These are phyloP conservation scores for Platorchestia sp. DNA, from an alignment of 1,140 invertebrate species.

Conservation along the genomic window DNA sequence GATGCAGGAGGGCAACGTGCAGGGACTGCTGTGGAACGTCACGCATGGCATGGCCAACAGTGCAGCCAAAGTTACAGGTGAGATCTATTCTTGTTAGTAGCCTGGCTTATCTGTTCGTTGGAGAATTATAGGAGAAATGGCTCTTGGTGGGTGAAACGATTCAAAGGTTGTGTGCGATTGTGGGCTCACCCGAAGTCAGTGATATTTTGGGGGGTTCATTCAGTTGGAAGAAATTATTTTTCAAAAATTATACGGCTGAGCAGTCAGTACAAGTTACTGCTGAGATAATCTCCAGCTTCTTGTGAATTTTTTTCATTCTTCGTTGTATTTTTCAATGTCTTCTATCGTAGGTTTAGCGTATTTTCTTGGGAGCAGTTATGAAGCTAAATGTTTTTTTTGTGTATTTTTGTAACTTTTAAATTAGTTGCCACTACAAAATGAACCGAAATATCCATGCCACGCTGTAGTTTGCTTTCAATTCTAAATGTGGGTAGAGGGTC, in stretches of 20 bases:
- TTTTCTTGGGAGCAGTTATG: no score
- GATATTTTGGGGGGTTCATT: neutral
- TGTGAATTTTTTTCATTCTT: no score
- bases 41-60: slow-evolving; percentile 97
- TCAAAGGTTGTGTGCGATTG: neutral
- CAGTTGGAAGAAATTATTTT: neutral
- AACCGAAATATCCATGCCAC: no score
- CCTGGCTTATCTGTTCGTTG: neutral
- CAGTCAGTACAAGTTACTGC: neutral
- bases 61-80: slow-evolving; percentile 89
- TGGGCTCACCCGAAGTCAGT: neutral
- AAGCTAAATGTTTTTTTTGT: no score
- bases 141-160: neutral
- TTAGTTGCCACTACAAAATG: no score
- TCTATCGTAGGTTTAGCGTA: no score
- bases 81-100: neutral
- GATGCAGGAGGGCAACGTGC: slow-evolving; percentile 89
- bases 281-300: no score
- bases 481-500: no score
- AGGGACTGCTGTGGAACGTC: slow-evolving; percentile 93
- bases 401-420: no score
- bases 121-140: neutral
- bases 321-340: no score
- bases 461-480: no score
- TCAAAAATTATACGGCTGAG: neutral